phyloP scores from a whole-genome alignment of 2,888 invertebrate genomes.

The Rotaria sp. region DNA sequence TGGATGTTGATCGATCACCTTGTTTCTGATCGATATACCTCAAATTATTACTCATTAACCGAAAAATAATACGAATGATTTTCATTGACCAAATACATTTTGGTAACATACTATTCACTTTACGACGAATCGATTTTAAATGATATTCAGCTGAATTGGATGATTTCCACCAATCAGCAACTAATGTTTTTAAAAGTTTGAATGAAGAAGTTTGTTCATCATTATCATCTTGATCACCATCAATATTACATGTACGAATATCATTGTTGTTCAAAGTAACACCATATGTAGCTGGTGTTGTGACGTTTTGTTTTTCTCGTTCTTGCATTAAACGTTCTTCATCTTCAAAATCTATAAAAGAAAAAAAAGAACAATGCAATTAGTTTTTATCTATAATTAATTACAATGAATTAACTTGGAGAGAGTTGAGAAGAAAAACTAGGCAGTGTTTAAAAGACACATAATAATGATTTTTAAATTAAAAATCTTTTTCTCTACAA shows the following conservation, averaged over 20 bases:
- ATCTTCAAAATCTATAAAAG: not conserved
- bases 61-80: not conserved
- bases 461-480: too few species aligned
- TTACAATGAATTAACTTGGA: too few species aligned
- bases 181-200: not conserved
- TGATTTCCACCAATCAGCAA: not conserved
- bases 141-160: not conserved
- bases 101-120: not conserved
- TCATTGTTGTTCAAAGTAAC: not conserved
- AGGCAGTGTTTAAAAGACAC: too few species aligned
- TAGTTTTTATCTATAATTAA: too few species aligned
- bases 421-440: too few species aligned
- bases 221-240: not conserved
- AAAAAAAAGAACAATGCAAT: too few species aligned
- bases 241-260: not conserved
- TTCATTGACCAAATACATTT: not conserved
- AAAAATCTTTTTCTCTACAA: too few species aligned
- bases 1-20: not conserved
- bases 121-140: not conserved
- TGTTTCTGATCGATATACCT: not conserved
- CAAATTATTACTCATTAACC: not conserved
- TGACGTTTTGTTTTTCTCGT: not conserved
- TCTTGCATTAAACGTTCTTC: not conserved
- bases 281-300: not conserved
- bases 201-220: not conserved